A percentile compares a stretch with the other conserved stretches of the same genome.
These are phyloP conservation scores for Conistra vaccinii DNA, from an alignment of 2,888 invertebrate genomes.

Conservation along the genomic window DNA sequence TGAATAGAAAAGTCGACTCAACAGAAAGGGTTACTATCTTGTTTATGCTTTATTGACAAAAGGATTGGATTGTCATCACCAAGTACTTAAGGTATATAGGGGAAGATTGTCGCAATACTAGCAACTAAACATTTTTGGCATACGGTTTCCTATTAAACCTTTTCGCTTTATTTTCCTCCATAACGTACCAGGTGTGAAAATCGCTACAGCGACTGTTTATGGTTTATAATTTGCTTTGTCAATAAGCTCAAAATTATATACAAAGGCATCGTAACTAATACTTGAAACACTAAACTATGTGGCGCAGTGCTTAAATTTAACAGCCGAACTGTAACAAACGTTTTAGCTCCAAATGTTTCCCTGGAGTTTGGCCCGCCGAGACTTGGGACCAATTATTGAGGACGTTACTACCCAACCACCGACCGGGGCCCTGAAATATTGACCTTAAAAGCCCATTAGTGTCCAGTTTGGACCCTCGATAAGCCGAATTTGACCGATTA, in stretches of 20 bases:
- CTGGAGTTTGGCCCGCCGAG: constrained; percentile 69
- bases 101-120: constrained; percentile 5
- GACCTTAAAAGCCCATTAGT: constrained; percentile 86
- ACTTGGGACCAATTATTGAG: constrained; percentile 83
- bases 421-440: constrained; percentile 81
- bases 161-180: not conserved
- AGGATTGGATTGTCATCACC: constrained; percentile 31
- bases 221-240: constrained; percentile 11
- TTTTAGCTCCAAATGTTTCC: constrained; percentile 68
- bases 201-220: not conserved
- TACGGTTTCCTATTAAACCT: not conserved
- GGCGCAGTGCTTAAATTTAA: constrained; percentile 69
- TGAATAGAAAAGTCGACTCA: constrained; percentile 28
- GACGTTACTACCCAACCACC: constrained; percentile 68
- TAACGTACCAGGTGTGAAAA: not conserved
- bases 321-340: constrained; percentile 69
- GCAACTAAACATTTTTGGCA: constrained; percentile 24
- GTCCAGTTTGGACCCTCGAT: constrained; percentile 81
- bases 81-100: constrained; percentile 4
- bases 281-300: constrained; percentile 45
- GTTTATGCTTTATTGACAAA: constrained; percentile 42
- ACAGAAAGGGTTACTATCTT: constrained; percentile 29
- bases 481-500: constrained; percentile 83
- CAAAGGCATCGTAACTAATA: constrained; percentile 26
- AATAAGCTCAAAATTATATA: constrained; percentile 34